Conservation (phyloP, 92 coral and sea anemone species). For the Phenganax subtilis region DNA sequence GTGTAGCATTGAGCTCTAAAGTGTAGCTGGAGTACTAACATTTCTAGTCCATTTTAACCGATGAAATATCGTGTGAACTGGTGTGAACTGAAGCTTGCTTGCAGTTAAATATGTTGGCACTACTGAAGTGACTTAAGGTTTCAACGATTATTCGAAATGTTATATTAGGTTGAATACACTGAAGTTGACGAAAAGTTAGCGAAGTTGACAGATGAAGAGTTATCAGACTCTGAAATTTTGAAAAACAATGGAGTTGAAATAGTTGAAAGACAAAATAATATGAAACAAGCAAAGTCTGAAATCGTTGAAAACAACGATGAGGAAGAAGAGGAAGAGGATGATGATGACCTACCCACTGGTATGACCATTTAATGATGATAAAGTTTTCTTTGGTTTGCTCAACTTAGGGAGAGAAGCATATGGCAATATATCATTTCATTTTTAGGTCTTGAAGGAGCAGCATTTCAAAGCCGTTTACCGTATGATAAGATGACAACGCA, state of each 20-base stretch:
- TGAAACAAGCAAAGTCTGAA: neutral
- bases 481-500: constrained; percentile 99
- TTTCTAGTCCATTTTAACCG: no score
- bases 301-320: neutral
- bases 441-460: constrained; percentile 81
- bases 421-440: neutral
- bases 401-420: no score
- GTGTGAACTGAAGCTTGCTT: no score
- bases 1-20: no score
- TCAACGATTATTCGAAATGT: neutral
- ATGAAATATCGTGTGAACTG: no score
- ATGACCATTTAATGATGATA: neutral
- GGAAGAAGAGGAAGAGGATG: constrained; percentile 69
- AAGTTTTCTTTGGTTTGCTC: no score
- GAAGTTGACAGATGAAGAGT: constrained; percentile 86
- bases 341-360: constrained; percentile 50
- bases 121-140: no score
- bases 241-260: constrained; percentile 32
- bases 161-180: constrained; percentile 85
- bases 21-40: no score
- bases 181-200: constrained; percentile 99
- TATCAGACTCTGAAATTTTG: constrained; percentile 71
- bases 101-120: no score
- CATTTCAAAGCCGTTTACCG: constrained; percentile 87
- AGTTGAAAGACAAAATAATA: neutral